Conservation (phyloP, 2,797 vertebrate species). For the Meda fulgida region DNA sequence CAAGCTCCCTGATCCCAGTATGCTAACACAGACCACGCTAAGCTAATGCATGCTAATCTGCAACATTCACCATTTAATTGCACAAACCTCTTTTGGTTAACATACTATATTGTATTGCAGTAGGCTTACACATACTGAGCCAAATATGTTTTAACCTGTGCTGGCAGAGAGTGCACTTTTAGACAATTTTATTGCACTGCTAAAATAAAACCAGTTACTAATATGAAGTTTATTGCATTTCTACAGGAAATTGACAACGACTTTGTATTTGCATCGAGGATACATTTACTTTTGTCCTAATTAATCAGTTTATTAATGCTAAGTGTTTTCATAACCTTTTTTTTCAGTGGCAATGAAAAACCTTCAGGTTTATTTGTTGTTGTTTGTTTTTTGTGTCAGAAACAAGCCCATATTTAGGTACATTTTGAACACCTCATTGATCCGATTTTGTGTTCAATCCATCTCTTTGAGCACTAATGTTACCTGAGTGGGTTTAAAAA, state of each 20-base stretch:
- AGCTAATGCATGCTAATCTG: conserved; percentile 19
- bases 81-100: conserved; percentile 9
- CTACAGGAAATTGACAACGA: not conserved
- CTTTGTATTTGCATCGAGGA: not conserved
- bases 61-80: not conserved
- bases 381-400: not conserved
- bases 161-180: conserved; percentile 10
- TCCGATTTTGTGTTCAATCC: conserved; percentile 44
- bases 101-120: not conserved
- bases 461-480: conserved; percentile 44
- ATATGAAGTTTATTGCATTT: conserved; percentile 6
- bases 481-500: conserved; percentile 50
- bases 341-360: not conserved
- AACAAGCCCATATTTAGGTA: conserved; percentile 14
- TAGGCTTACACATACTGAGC: not conserved
- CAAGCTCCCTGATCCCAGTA: not conserved
- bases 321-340: not conserved
- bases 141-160: not conserved
- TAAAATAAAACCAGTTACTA: not conserved
- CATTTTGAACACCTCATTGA: conserved; percentile 37
- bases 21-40: conserved; percentile 16
- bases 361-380: not conserved
- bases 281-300: not conserved
- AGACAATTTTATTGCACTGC: not conserved
- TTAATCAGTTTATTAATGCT: conserved; percentile 22